Evolutionary conservation across 1,140 invertebrate genomes (phyloP).

Genomic region (Neotoxoptera formosana): DNA sequence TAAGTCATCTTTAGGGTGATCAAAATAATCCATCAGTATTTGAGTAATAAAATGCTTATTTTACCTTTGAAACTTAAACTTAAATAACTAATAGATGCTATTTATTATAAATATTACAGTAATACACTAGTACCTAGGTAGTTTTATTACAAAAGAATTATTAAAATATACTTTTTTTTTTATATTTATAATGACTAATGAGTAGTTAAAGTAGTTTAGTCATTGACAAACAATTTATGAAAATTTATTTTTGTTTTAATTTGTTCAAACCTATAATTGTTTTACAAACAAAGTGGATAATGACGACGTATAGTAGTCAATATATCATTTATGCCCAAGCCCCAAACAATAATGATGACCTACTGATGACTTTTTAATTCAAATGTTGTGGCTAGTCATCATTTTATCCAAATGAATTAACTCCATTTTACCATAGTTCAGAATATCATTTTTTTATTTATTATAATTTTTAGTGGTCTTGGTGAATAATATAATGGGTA

Average conservation of each 20-base stretch:
- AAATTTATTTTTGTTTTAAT: neutral
- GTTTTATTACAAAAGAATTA: too few relatives aligned
- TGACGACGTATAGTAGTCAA: neutral
- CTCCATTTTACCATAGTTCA: neutral
- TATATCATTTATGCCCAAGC: neutral
- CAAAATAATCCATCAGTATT: neutral
- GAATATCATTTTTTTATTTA: neutral
- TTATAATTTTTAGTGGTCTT: neutral
- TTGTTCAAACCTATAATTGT: neutral
- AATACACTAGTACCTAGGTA: too few relatives aligned
- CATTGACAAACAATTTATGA: neutral
- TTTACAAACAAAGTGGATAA: neutral
- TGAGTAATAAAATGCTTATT: neutral
- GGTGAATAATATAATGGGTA: neutral
- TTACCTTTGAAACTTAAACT: neutral
- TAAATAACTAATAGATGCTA: too few relatives aligned
- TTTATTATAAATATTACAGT: too few relatives aligned
- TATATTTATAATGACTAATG: too few relatives aligned
- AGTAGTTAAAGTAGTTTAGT: neutral
- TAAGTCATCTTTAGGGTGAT: too few relatives aligned
- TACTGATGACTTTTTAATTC: neutral
- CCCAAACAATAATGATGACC: neutral
- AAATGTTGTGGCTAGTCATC: neutral
- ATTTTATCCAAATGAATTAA: neutral
- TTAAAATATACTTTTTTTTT: too few relatives aligned